Evolutionary conservation across 2,113 vertebrate genomes (phyloP), one percentile per base, ranked within the genome.

Genomic region (Pleuronectes platessa): DNA sequence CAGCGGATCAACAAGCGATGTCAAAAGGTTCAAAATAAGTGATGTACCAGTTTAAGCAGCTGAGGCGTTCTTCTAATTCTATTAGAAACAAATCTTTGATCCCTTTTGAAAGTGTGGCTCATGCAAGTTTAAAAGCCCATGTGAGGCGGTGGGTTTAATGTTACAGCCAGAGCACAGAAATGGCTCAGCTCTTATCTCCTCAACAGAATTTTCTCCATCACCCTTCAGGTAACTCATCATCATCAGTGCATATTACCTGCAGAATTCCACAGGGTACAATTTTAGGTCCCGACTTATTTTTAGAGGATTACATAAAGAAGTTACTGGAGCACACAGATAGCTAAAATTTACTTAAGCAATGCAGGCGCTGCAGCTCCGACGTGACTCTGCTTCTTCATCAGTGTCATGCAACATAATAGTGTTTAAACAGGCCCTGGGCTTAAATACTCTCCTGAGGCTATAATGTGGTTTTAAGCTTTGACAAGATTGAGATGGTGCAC

Each of bases 391-490:
- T 81, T 83, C 83, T 89, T 88, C 74, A 88, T 92, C 87, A 89
- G 63, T 82, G 81, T 88, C 87, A 79, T 70, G 67, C 67, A 78
- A 71, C 79, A 68, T 81, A 88, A 86, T 86, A 81, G 78, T 54
- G 74, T 78, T 86, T 85, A 86, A 86, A 84, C 77, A 80, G 77
- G 69, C 81, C 74, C 70, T 42, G 74, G 55, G 62, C 68, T 88
- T 85, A 84, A 91, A 88, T 65, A 86, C 78, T 78, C 89, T 87
- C 86, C 84, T 21, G 88, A 84, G 88, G 78, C 87, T 55, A 67
- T 81, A 82, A 84, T 85, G 79, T 83, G 66, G 71, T 90, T 64
- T 79, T 88, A 81, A 83, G 79, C 85, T 82, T 80, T 82, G 84
- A 84, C 89, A 86, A 84, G 78, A 89, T 81, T 59, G 69, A 90